Percentiles rank a stretch among this genome's conserved stretches.
phyloP scores from a whole-genome alignment of 2,888 invertebrate genomes.

The Trichopria drosophilae region DNA sequence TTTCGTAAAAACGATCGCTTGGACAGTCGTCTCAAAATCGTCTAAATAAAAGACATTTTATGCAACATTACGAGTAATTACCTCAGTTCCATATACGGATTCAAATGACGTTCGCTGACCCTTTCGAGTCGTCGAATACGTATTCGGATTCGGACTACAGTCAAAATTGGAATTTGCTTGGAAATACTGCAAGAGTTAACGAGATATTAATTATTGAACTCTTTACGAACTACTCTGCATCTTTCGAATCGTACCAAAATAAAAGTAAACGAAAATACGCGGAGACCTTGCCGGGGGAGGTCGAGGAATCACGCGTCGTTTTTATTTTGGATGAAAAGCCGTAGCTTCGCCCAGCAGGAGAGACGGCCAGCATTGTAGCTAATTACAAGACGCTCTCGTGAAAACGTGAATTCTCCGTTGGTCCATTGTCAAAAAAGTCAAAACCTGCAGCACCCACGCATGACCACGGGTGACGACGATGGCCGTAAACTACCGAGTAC shows the following conservation, averaged over 20 bases:
- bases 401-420: constrained; percentile 43
- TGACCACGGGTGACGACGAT: not conserved
- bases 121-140: too few species aligned
- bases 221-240: not conserved
- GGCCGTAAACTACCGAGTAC: constrained; percentile 6
- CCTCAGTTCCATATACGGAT: too few species aligned
- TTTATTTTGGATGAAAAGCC: constrained; percentile 33
- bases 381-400: constrained; percentile 46
- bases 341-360: constrained; percentile 40
- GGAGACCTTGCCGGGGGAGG: not conserved
- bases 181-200: too few species aligned
- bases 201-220: too few species aligned
- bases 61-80: too few species aligned
- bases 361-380: constrained; percentile 51
- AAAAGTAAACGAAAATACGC: not conserved
- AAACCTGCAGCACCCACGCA: not conserved
- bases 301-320: not conserved
- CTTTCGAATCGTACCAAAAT: not conserved
- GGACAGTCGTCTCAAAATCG: too few species aligned
- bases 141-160: too few species aligned
- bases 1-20: too few species aligned
- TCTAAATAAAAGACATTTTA: too few species aligned
- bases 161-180: too few species aligned
- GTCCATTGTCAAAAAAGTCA: constrained; percentile 37
- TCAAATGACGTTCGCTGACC: too few species aligned